phyloP scores from a whole-genome alignment of 2,797 vertebrate species.

The Myotis pilosus region DNA sequence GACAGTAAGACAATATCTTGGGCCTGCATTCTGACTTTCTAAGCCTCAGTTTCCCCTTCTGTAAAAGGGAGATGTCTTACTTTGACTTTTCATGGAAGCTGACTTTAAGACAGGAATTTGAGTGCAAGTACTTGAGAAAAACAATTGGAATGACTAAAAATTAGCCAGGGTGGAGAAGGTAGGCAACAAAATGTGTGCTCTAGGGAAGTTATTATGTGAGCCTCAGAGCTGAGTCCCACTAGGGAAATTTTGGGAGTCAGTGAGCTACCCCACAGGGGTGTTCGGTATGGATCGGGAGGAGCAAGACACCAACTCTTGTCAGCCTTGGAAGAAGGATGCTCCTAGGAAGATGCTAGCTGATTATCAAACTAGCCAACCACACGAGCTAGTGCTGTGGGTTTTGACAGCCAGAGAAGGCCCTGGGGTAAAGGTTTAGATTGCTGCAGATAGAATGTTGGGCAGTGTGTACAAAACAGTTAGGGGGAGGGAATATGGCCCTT shows the following conservation, averaged over 20 bases:
- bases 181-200: not conserved
- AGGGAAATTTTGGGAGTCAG: not conserved
- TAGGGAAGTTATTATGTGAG: rapidly evolving
- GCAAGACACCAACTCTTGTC: not conserved
- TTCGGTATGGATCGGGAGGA: too few species aligned
- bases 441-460: not conserved
- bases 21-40: not conserved
- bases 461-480: not conserved
- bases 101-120: not conserved
- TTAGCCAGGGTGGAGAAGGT: not conserved
- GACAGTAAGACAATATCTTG: not conserved
- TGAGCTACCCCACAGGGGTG: not conserved
- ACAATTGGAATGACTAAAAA: not conserved
- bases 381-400: too few species aligned
- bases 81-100: not conserved
- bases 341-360: not conserved
- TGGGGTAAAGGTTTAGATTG: not conserved
- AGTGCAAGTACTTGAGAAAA: not conserved
- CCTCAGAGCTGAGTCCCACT: not conserved
- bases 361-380: not conserved
- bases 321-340: not conserved
- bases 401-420: not conserved
- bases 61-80: not conserved
- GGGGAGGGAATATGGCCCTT: not conserved
- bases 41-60: not conserved